Base-by-base conservation (phyloP, 1,140 invertebrate species). In the Zaprionus ghesquierei region DNA sequence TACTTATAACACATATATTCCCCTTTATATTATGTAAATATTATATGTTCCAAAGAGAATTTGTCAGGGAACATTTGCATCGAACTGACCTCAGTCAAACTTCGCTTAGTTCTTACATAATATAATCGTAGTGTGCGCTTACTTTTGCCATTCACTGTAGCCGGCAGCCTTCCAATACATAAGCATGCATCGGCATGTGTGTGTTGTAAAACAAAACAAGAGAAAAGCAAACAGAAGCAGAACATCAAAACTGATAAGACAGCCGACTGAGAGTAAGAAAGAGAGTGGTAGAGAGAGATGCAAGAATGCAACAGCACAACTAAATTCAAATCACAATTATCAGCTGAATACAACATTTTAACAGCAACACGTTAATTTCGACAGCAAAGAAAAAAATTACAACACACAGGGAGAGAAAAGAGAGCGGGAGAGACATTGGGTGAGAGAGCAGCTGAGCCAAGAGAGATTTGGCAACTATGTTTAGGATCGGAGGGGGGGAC, bases 101-200 rank as follows among this genome's bases (percentile, higher is more conserved):
- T 35, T 22, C 20, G n/a, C 44, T 58, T 46, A 46, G 10, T 46
- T 73, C 29, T 85, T 85, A 86, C 81, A 85, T 85, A 85, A 85
- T 61, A 62, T 61, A 62, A 56, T 38, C 29, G 50, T n/a, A 60
- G 33, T 69, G 69, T 54, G 25, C 59, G 61, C 59, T 64, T 54
- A 69, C 64, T 68, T 69, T 63, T 74, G 44, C 31, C 44, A 61
- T 44, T 55, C 70, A 73, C 64, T 73, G 70, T 74, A 53, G 38
- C 59, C 65, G 71, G 71, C 59, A 50, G 23, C 49, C 55, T 5
- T 15, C 18, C 27, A 25, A 35, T 29, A 44, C 33, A 25, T 10
- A 60, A n/a, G 13, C 49, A 55, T 4, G 58, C 29, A 61, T 20
- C 58, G 23, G n/a, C 25, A 29, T 44, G 35, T 29, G 49, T 38